These are phyloP conservation scores for Machimus atricapillus DNA, from an alignment of 2,888 invertebrate genomes.

Conservation along the genomic window DNA sequence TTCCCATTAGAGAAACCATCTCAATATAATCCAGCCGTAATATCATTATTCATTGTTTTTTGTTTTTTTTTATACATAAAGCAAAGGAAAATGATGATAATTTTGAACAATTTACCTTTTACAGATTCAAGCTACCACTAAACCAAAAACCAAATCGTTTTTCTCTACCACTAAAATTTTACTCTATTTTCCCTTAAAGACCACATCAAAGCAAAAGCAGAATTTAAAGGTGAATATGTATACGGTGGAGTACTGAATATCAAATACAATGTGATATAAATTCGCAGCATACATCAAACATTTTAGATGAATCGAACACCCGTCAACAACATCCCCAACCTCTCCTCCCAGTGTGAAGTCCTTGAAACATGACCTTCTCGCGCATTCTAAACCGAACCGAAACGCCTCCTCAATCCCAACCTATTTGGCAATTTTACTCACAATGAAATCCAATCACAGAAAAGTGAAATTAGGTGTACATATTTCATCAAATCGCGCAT, in stretches of 20 bases:
- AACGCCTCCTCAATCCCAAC: not conserved
- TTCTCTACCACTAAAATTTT: not conserved
- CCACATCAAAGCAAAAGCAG: not conserved
- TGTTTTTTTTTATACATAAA: too few species aligned
- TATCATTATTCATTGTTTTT: too few species aligned
- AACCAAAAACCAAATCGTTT: not conserved
- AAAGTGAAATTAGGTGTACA: conserved; percentile 6
- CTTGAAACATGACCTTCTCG: not conserved
- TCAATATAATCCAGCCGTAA: too few species aligned
- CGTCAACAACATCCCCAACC: not conserved
- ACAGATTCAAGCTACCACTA: not conserved
- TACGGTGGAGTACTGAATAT: not conserved
- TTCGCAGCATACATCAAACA: not conserved
- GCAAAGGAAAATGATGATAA: too few species aligned
- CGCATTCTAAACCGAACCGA: not conserved
- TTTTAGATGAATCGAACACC: not conserved
- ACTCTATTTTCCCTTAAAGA: not conserved
- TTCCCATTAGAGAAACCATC: too few species aligned
- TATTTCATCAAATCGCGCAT: conserved; percentile 12
- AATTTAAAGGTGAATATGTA: not conserved
- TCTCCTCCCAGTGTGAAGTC: not conserved
- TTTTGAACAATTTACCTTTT: too few species aligned
- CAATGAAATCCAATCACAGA: not conserved
- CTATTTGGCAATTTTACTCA: not conserved
- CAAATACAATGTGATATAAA: not conserved